A percentile compares a stretch with the other conserved stretches of the same genome.
Conservation (phyloP, 2,797 vertebrate species). For the Malacoctenus gilli region DNA sequence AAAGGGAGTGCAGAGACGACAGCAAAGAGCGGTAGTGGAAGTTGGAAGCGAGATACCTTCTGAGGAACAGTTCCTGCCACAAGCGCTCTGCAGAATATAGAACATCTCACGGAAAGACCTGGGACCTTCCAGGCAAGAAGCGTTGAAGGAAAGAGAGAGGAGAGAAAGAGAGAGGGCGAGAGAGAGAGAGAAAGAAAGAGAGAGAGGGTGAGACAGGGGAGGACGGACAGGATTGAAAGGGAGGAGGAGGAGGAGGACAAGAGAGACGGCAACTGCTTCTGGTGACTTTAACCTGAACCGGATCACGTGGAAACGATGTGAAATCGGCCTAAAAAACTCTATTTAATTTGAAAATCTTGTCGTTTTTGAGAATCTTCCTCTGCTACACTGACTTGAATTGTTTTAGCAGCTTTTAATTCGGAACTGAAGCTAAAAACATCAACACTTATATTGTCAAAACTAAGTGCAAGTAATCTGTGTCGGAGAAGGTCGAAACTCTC, state of each 20-base stretch:
- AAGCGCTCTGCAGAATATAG: constrained; percentile 98
- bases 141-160: constrained; percentile 70
- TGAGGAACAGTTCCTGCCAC: constrained; percentile 98
- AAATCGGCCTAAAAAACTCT: no score
- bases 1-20: constrained; percentile 6
- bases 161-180: constrained; percentile 73
- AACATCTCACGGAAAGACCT: constrained; percentile 98
- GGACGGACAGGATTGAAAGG: constrained; percentile 19
- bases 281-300: neutral
- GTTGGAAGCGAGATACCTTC: constrained; percentile 95
- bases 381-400: no score
- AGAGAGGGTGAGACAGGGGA: constrained; percentile 82
- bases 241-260: constrained; percentile 57
- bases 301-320: neutral
- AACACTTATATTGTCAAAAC: no score
- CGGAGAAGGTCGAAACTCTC: no score
- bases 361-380: no score
- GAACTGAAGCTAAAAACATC: no score
- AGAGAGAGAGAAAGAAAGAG: constrained; percentile 64
- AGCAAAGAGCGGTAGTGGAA: constrained; percentile 19
- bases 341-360: no score
- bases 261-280: neutral
- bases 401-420: no score
- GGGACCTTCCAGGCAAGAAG: constrained; percentile 94
- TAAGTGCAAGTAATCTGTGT: no score